Conservation (phyloP, 1,140 invertebrate species). For the Cotesia chilonis region DNA sequence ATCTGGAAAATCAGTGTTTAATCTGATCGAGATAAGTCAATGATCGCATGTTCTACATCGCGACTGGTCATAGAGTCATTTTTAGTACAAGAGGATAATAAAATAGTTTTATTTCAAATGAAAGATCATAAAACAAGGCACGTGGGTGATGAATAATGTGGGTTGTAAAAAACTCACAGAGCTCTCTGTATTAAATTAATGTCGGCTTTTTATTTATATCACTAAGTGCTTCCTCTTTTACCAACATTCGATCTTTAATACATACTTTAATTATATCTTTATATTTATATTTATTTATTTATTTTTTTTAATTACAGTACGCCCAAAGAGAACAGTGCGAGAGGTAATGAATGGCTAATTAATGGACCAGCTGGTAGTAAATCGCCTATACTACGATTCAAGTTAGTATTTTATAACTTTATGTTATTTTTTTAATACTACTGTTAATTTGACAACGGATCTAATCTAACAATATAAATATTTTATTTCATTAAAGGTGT, state of each 20-base stretch:
- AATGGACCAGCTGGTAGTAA: slow-evolving; percentile 57
- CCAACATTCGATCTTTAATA: slow-evolving; percentile 22
- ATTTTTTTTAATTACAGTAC: slow-evolving; percentile 48
- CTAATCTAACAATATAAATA: slow-evolving; percentile 13
- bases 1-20: no score
- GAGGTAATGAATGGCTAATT: slow-evolving; percentile 59
- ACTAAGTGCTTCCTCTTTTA: slow-evolving; percentile 25
- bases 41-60: no score
- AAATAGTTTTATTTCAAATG: no score
- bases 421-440: neutral
- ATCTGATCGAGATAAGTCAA: no score
- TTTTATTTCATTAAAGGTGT: slow-evolving; percentile 50
- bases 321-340: slow-evolving; percentile 48
- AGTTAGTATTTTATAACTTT: slow-evolving; percentile 49
- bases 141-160: slow-evolving; percentile 26
- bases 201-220: slow-evolving; percentile 17
- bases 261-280: neutral
- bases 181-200: slow-evolving; percentile 21
- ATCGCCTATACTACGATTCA: slow-evolving; percentile 58
- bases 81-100: no score
- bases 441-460: neutral
- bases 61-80: no score
- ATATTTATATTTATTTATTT: slow-evolving; percentile 7
- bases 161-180: slow-evolving; percentile 2
- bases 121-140: slow-evolving; percentile 15